phyloP scores from a whole-genome alignment of 2,797 vertebrate species.

The Oophaga sylvatica region DNA sequence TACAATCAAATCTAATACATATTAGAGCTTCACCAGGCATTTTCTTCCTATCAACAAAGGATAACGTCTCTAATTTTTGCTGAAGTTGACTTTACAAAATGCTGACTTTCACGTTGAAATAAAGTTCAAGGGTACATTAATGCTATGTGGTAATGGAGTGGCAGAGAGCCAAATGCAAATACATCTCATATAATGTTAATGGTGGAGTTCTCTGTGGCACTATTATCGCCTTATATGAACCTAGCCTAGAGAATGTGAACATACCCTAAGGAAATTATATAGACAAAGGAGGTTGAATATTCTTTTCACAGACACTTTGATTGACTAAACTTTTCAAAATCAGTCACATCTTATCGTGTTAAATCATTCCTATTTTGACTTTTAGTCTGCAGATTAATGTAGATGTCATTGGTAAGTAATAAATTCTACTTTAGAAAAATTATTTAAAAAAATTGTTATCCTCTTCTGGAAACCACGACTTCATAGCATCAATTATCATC shows the following conservation, averaged over 20 bases:
- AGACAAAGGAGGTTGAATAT: not conserved
- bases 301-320: not conserved
- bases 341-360: too few species aligned
- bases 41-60: not conserved
- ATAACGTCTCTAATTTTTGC: not conserved
- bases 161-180: not conserved
- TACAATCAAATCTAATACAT: not conserved
- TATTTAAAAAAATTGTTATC: too few species aligned
- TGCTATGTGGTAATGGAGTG: not conserved
- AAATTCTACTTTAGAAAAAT: too few species aligned
- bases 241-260: too few species aligned
- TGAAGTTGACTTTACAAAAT: not conserved
- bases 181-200: not conserved
- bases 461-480: too few species aligned
- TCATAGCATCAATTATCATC: too few species aligned
- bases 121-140: not conserved
- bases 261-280: not conserved
- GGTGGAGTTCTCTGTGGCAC: not conserved
- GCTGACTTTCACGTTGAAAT: not conserved
- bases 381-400: too few species aligned
- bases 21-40: not conserved
- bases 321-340: not conserved
- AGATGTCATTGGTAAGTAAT: too few species aligned
- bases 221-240: not conserved
- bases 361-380: too few species aligned